A percentile compares a stretch with the other conserved stretches of the same genome.
phyloP scores from a whole-genome alignment of 1,140 invertebrate genomes.

The Dicyema japonicum region DNA sequence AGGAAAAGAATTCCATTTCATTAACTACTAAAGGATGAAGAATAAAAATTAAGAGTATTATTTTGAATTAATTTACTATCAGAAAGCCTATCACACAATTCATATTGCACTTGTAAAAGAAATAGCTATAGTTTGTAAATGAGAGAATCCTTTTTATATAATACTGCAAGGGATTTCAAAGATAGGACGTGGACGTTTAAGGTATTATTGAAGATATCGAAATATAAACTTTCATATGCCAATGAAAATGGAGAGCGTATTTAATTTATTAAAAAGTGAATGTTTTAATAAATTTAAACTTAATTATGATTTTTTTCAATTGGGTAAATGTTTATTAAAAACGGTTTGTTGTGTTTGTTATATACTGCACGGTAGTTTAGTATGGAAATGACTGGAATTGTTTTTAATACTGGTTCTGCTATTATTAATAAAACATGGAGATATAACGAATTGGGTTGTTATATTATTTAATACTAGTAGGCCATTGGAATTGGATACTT shows the following conservation, averaged over 20 bases:
- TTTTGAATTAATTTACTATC: no score
- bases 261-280: no score
- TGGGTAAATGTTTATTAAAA: no score
- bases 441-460: no score
- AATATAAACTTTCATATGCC: no score
- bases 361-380: slow-evolving; percentile 93
- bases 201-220: slow-evolving; percentile 48
- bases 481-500: slow-evolving; percentile 78
- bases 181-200: slow-evolving; percentile 88
- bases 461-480: slow-evolving; percentile 63
- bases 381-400: slow-evolving; percentile 98
- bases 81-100: no score
- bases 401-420: slow-evolving; percentile 81
- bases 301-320: no score
- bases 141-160: slow-evolving; percentile 97
- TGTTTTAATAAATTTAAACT: no score
- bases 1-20: slow-evolving; percentile 59
- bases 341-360: no score
- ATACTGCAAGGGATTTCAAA: slow-evolving; percentile 74
- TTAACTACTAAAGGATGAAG: no score
- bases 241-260: no score
- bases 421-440: slow-evolving; percentile 89
- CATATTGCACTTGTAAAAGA: slow-evolving; percentile 48
- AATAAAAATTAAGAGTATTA: no score
- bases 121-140: slow-evolving; percentile 61